These are phyloP conservation scores for Pycnonotus jocosus DNA, from an alignment of 2,113 vertebrate species.

Conservation along the genomic window DNA sequence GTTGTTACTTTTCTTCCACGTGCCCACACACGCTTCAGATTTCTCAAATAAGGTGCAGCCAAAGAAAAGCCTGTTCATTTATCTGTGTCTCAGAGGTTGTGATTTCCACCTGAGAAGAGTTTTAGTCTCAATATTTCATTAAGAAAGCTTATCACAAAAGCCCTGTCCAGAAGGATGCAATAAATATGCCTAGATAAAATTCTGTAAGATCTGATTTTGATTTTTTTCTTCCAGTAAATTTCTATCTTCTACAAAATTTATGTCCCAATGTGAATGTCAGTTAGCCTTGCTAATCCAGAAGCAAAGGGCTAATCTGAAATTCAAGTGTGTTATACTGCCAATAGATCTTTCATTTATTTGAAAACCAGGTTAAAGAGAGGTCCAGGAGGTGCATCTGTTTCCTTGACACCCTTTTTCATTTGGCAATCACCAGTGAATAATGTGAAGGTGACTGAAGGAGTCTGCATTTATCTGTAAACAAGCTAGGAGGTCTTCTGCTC, in stretches of 20 bases:
- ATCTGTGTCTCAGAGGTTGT: background rate
- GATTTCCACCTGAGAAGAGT: background rate
- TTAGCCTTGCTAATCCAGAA: background rate
- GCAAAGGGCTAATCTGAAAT: background rate
- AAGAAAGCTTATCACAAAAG: background rate
- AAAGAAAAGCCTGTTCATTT: background rate
- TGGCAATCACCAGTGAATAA: background rate
- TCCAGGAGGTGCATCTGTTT: background rate
- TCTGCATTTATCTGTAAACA: background rate
- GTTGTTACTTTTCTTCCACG: background rate
- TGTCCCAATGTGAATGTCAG: background rate
- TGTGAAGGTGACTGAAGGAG: background rate
- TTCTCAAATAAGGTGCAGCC: background rate
- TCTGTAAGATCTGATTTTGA: background rate
- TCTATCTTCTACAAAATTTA: background rate
- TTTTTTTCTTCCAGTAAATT: background rate
- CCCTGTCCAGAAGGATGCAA: background rate
- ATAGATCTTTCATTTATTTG: background rate
- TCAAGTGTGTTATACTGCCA: background rate
- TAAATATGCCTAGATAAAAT: background rate
- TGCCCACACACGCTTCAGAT: accelerated
- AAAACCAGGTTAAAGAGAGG: background rate
- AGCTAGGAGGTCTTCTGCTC: background rate
- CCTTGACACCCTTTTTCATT: background rate
- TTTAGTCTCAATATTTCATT: background rate